A percentile compares a stretch with the other conserved stretches of the same genome.
These are phyloP conservation scores for Mesitornis unicolor DNA, from an alignment of 2,113 vertebrate species.

Conservation along the genomic window DNA sequence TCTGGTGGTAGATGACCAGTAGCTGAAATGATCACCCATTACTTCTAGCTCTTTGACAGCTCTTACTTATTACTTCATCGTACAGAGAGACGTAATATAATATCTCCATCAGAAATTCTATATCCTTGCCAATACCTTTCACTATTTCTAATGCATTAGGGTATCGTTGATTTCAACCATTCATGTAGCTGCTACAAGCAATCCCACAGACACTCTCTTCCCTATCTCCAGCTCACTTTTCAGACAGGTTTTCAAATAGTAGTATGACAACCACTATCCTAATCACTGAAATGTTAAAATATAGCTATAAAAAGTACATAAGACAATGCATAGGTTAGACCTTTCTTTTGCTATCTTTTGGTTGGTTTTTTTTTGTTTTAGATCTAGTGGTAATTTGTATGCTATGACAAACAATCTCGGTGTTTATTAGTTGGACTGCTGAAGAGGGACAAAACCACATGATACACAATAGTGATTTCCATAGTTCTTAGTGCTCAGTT, in stretches of 20 bases:
- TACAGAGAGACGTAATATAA: no score
- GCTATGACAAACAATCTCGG: background rate
- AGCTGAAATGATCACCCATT: background rate
- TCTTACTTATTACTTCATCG: background rate
- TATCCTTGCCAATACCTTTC: background rate
- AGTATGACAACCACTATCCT: background rate
- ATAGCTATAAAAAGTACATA: background rate
- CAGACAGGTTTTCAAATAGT: background rate
- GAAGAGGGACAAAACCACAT: background rate
- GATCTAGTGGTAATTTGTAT: background rate
- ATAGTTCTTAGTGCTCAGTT: background rate
- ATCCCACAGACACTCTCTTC: background rate
- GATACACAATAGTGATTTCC: background rate
- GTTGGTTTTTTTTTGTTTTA: background rate
- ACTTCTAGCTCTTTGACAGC: background rate
- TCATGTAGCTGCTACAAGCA: background rate
- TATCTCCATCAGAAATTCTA: background rate
- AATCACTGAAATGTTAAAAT: background rate
- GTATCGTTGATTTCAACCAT: background rate
- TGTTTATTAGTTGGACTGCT: background rate
- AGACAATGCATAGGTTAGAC: background rate
- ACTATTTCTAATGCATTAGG: background rate
- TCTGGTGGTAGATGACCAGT: background rate
- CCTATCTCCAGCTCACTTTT: background rate
- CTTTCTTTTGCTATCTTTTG: background rate